phyloP scores from a whole-genome alignment of 2,113 vertebrate genomes.

The Vimba vimba region DNA sequence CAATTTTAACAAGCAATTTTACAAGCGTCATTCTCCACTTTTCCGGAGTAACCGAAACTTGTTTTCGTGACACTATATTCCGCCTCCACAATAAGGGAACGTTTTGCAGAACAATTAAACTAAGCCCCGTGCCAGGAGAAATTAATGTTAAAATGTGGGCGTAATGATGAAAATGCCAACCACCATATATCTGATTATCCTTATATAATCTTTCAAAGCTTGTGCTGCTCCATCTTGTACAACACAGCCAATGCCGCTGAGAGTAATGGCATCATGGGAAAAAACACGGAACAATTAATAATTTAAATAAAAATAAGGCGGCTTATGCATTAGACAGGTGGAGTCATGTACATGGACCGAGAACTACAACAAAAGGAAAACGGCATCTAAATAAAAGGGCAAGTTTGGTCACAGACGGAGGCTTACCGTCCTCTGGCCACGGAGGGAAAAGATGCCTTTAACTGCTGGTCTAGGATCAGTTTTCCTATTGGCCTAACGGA shows the following conservation, averaged over 20 bases:
- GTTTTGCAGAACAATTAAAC: background rate
- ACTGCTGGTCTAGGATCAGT: too few relatives aligned
- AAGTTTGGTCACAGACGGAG: background rate
- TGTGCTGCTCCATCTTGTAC: background rate
- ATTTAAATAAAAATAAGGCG: background rate
- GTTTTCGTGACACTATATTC: background rate
- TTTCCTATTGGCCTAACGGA: too few relatives aligned
- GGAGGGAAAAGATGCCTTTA: too few relatives aligned
- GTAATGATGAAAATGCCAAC: background rate
- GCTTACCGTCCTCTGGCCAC: too few relatives aligned
- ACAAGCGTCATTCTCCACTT: background rate
- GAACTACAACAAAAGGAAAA: background rate
- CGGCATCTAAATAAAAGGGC: background rate
- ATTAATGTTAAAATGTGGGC: background rate
- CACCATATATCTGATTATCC: background rate
- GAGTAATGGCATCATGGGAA: background rate
- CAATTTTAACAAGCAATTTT: background rate
- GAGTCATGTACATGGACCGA: background rate
- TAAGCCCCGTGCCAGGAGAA: background rate
- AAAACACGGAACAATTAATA: background rate
- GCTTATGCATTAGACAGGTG: background rate
- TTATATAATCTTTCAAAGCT: conserved; percentile 5
- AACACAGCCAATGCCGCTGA: background rate
- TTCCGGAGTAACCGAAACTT: background rate
- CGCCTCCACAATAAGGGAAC: background rate